Evolutionary conservation across 2,888 invertebrate species (phyloP), one percentile per base, ranked within the genome.

Genomic region (Metopia argyrocephala): DNA sequence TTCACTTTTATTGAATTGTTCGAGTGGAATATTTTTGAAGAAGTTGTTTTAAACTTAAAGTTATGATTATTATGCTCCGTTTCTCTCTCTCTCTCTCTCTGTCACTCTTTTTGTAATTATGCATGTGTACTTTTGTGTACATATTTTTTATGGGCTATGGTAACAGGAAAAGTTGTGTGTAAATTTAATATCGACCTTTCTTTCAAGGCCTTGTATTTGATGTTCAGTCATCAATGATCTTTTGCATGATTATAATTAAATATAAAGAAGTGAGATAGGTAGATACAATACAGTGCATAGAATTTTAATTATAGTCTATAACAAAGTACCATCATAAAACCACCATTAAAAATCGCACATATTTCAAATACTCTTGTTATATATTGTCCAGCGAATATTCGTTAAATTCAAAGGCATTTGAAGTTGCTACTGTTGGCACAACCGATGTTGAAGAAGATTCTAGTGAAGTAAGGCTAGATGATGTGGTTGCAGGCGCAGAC

Each of bases 361-460:
- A 71, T 64, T 75, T 74, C 21, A 61, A 38, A 66, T 73, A 64
- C 56, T 80, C 65, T 59, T 81, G 78, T 76, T 83, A 82, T 65
- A 81, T 73, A 65, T 75, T 81, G 38, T 81, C 79, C 70, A 76
- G 31, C 7, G 70, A 62, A 76, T 81, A 82, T 59, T 83, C 69
- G 3, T 71, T 59, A 15, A 27, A 38, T 57, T 69, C 50, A 38
- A 61, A 56, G 4, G 12, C 50, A 38, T 50, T 68, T 56, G 27
- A 12, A n/a, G 54, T 71, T 62, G 25, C 25, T 20, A 15, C 5
- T 23, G 25, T 21, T 31, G 61, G 45, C 62, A 61, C 25, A 64
- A 28, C 45, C 38, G 48, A 54, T 25, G 38, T 74, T 64, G 70
- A 48, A 15, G 23, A 45, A 9, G 76, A 27, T 15, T 18, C n/a